Base-by-base conservation (phyloP, 2,888 invertebrate species). In the Hydrotaea cyrtoneurina region DNA sequence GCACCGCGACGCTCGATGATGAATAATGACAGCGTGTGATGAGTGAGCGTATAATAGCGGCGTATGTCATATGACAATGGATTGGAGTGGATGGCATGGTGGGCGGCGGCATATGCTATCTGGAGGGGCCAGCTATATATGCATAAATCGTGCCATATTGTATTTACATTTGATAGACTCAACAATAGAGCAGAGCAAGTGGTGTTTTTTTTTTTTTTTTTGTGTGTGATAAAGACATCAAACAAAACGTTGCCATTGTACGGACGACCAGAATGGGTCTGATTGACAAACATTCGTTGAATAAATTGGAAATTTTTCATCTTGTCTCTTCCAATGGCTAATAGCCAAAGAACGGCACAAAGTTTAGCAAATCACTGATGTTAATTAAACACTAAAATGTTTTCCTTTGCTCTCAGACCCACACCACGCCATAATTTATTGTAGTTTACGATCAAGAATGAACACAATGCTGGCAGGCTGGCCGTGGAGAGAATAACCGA, bases 11-110 rank as follows among this genome's bases (percentile, higher is more conserved):
- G 19, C 15, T 8, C 50, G 2, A 83, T 78, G 75, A 80, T 79
- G 79, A 77, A 79, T 78, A 77, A 79, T 74, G 79, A 71, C 82
- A 74, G 82, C 69, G 76, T 82, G 76, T 85, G 85, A 82, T 85
- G 82, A 77, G 82, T 82, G 85, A 82, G 76, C 79, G 85, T 82
- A 79, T 75, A 43, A 46, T 8, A 31, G 31, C 31, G 7, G 31
- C 31, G 31, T 31, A 31, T 31, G 31, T 31, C 31, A 31, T 31
- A 31, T 31, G 31, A 31, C 31, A 31, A 31, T 31, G 31, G 2
- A 31, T 31, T 2, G 31, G 31, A 31, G 2, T 31, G 31, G 71
- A 10, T 21, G 19, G 19, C 7, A 11, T 69, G 15, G 78, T 73
- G 78, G 76, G 81, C 81, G 84, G 84, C 84, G 84, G 80, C 53